Percentiles rank a stretch among this genome's conserved stretches.
Evolutionary conservation across 2,797 vertebrate genomes (phyloP).

Genomic region (Tangara arthus): DNA sequence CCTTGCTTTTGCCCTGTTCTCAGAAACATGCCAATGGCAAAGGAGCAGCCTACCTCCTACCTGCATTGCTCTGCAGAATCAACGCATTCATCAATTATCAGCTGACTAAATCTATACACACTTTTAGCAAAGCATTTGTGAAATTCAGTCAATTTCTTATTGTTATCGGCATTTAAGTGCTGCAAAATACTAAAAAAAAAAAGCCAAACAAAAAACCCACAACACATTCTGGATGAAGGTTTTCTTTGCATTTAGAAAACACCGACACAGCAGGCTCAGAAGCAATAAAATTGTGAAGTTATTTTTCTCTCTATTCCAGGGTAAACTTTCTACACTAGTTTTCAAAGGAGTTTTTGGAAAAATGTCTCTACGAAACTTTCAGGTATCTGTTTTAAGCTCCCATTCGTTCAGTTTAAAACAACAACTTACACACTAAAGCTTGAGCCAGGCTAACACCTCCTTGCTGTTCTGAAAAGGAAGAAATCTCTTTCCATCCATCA

Average conservation of each 20-base stretch:
- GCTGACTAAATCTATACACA: neutral
- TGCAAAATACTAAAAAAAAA: neutral
- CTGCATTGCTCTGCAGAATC: neutral
- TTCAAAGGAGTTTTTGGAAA: neutral
- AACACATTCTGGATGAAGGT: neutral
- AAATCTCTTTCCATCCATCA: neutral
- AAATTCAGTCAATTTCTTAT: neutral
- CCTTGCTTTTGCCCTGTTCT: neutral
- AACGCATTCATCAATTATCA: neutral
- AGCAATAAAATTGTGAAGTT: neutral
- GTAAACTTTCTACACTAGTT: neutral
- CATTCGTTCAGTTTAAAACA: neutral
- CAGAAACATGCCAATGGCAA: neutral
- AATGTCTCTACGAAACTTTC: neutral
- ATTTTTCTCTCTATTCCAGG: neutral
- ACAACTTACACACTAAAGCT: neutral
- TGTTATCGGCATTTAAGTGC: neutral
- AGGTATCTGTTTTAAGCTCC: neutral
- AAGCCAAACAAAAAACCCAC: too few species aligned
- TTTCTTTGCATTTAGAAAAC: neutral
- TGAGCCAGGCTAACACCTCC: neutral
- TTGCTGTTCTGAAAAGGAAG: neutral
- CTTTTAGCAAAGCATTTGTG: neutral
- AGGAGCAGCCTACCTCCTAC: neutral
- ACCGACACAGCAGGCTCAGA: neutral